Evolutionary conservation across 2,113 vertebrate genomes (phyloP), one percentile per base, ranked within the genome.

Genomic region (Carassius auratus): DNA sequence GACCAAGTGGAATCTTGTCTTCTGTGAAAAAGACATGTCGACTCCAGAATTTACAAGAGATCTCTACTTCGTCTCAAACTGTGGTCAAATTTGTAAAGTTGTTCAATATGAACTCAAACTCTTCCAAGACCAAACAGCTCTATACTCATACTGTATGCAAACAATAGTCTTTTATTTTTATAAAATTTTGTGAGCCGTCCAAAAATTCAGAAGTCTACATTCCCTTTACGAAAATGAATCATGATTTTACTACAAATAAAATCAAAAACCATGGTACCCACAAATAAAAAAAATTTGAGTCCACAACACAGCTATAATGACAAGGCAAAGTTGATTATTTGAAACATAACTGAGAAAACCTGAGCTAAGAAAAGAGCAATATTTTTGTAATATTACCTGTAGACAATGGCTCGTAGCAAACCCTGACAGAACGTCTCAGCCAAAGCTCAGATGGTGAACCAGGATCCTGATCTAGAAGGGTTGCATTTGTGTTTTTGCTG

Each of bases 331-430:
- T 45, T 45, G 45, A 50, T 7, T 45, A n/a, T 5, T 71, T 48
- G 66, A 68, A 36, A 45, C n/a, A 50, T 8, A 75, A 48, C 19
- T 3, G 73, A 50, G 73, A 19, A 36, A 15, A 19, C 71, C 12
- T 1, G 12, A 75, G 42, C 73, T n/a, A 23, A 45, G 6, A 75
- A 59, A 26, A 42, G 9, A 50, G n/a, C 36, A 23, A 45, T 12
- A 2, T 36, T 26, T 57, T 14, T 50, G 69, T 15, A 62, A 84
- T 8, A 68, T 85, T 92, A 93, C 90, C 88, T 90, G 69, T 66
- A 6, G 89, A 80, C 77, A 57, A 55, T 88, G 76, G 76, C 36
- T 26, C 84, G 30, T 36, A 78, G 73, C 33, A 80, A 66, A 85
- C 64, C 30, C 33, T 12, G 17, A 3, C 42, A 14, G 81, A 76